Conservation (phyloP, 2,797 vertebrate species). For the Sparus aurata region DNA sequence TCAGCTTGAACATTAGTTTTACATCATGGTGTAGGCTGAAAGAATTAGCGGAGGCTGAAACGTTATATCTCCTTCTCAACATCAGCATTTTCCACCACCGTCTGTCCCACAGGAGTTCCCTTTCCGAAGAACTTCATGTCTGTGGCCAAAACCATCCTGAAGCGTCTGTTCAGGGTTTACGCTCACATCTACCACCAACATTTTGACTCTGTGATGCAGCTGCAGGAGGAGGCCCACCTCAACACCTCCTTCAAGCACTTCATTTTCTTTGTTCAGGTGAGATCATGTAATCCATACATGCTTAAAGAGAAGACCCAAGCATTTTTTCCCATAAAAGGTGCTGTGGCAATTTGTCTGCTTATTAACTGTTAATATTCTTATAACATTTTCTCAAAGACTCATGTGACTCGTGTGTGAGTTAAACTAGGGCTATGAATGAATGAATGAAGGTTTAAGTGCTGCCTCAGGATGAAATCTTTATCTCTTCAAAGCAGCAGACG, state of each 20-base stretch:
- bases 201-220: conserved; percentile 96
- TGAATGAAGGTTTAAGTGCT: neutral
- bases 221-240: conserved; percentile 98
- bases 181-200: conserved; percentile 99
- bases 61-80: conserved; percentile 8
- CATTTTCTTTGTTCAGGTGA: conserved; percentile 98
- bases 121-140: conserved; percentile 99
- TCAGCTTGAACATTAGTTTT: too few relatives aligned
- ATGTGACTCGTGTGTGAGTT: neutral
- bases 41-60: conserved; percentile 1
- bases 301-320: neutral
- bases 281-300: conserved; percentile 18
- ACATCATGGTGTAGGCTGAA: too few relatives aligned
- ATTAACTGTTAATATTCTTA: neutral
- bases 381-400: neutral
- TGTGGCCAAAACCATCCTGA: conserved; percentile 98
- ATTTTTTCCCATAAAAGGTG: neutral
- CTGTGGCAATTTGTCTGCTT: neutral
- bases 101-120: conserved; percentile 88
- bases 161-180: conserved; percentile 95
- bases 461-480: neutral
- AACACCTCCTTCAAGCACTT: conserved; percentile 99
- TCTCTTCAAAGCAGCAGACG: neutral
- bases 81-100: conserved; percentile 20
- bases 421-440: too few relatives aligned